A percentile compares a stretch with the other conserved stretches of the same genome.
Evolutionary conservation across 2,113 vertebrate genomes (phyloP).

Genomic region (Dicentrarchus labrax): DNA sequence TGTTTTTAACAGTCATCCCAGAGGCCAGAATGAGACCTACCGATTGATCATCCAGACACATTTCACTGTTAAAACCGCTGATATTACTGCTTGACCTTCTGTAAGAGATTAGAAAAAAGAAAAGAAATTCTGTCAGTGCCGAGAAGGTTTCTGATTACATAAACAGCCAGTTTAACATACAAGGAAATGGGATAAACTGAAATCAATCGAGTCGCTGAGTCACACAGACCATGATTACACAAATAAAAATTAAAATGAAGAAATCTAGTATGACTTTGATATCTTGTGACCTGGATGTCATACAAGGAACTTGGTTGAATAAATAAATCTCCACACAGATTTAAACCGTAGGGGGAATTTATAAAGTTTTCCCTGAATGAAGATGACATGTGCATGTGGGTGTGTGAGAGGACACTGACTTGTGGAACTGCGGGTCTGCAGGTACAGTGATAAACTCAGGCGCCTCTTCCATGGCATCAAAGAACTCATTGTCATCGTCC

Average conservation of each 20-base stretch:
- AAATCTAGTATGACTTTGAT: fast-evolving
- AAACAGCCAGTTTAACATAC: neutral
- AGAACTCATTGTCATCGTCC: constrained; percentile 96
- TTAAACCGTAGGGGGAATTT: neutral
- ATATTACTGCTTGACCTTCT: constrained; percentile 96
- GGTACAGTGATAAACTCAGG: constrained; percentile 94
- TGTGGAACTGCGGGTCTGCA: constrained; percentile 92
- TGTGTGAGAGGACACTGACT: constrained; percentile 81
- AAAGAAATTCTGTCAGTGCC: constrained; percentile 3
- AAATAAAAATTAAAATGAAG: no score
- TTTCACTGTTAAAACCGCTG: constrained; percentile 95
- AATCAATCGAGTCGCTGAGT: no score
- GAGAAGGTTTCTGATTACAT: neutral
- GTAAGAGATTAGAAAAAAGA: constrained; percentile 24
- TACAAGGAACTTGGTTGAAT: neutral
- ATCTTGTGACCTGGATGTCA: neutral
- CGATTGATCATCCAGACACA: constrained; percentile 93
- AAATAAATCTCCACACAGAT: neutral
- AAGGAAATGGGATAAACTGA: neutral
- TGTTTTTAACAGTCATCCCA: neutral
- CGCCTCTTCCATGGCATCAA: constrained; percentile 90
- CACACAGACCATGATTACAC: neutral
- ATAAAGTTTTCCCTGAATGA: neutral
- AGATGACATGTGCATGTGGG: neutral
- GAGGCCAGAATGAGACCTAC: constrained; percentile 76